Conservation (phyloP, 2,113 vertebrate species). For the Rallus limicola region DNA sequence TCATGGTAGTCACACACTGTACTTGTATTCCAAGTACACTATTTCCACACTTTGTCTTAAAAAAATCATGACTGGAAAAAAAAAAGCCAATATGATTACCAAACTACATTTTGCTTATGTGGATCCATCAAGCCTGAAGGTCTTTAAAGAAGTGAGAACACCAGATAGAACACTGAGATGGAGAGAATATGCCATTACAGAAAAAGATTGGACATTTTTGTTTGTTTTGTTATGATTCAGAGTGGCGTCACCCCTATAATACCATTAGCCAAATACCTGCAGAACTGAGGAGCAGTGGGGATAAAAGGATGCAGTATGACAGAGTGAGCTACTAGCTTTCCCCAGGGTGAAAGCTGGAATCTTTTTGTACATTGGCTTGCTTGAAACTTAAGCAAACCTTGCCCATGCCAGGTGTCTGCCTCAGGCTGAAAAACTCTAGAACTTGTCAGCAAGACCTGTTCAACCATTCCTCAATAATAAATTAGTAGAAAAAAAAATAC, state of each 20-base stretch:
- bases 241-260: not conserved
- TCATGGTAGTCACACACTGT: not conserved
- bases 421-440: not conserved
- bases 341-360: not conserved
- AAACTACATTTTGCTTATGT: not conserved
- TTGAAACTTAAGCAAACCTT: not conserved
- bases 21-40: not conserved
- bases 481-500: fast-evolving
- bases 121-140: not conserved
- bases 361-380: not conserved
- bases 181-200: not conserved
- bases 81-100: not conserved
- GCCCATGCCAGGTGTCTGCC: not conserved
- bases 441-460: not conserved
- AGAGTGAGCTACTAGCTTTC: not conserved
- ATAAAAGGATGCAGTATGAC: not conserved
- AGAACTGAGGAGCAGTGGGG: not conserved
- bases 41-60: not conserved
- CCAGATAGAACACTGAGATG: not conserved
- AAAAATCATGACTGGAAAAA: too few species aligned
- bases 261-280: not conserved
- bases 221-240: not conserved
- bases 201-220: not conserved
- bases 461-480: not conserved
- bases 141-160: not conserved